Evolutionary conservation across 2,113 vertebrate genomes (phyloP), one percentile per base, ranked within the genome.

Genomic region (Spea bombifrons): DNA sequence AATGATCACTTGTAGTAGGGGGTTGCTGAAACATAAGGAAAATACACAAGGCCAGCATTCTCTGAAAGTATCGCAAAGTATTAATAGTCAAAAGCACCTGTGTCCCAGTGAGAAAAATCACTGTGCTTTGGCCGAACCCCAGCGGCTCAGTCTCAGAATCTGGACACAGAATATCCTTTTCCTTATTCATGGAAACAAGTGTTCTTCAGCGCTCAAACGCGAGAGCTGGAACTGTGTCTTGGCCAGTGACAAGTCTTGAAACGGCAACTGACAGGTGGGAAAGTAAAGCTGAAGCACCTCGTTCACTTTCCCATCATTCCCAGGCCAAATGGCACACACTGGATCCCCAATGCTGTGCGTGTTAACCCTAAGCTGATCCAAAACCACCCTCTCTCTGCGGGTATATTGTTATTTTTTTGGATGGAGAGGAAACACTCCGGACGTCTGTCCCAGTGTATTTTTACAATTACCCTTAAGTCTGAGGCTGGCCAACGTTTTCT

Each of bases 1-100:
- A 63, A 73, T 7, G 16, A n/a, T 12, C n/a, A 30, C 46, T 48
- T 69, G 10, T 45, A 69, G 49, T 16, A 9, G 3, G 6, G 30
- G 48, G 9, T 75, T 46, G 47, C 55, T 17, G 49, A 64, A 65
- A 75, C 16, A 45, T 47, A 65, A 69, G 46, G 5, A 47, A 67
- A 67, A 67, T 46, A 46, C 44, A 55, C 44, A 67, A 45, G 43
- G 49, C 48, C 67, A 43, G 47, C 7, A 55, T 67, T 68, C 44
- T 70, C 4, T 61, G 45, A 48, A 63, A 50, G 1, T 63, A 47
- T 77, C 4, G 3, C 8, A 59, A 6, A n/a, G 5, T 57, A 68
- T 68, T 76, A 59, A 48, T 69, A 69, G 17, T 76, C 43, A 17
- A 48, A 43, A 48, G 66, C 66, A 77, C 66, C 66, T 70, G 53